These are phyloP conservation scores for Orthonychiurus folsomi DNA, from an alignment of 2,888 invertebrate genomes.

Conservation along the genomic window DNA sequence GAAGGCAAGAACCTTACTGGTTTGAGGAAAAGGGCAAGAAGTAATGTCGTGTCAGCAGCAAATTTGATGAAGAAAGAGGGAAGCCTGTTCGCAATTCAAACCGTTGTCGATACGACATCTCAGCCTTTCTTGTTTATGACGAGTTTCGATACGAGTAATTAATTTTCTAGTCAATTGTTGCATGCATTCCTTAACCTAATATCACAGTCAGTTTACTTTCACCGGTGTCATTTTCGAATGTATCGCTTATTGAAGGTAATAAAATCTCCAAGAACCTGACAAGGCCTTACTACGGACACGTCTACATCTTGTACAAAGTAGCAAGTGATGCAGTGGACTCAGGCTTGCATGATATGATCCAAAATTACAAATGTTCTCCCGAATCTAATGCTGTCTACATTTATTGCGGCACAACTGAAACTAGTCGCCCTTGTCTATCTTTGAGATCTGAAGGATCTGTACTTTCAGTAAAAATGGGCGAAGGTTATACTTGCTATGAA, in stretches of 20 bases:
- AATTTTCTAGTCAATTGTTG: constrained; percentile 1
- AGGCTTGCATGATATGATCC: not conserved
- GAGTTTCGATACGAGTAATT: constrained; percentile 1
- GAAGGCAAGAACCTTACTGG: constrained; percentile 1
- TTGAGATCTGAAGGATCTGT: constrained; percentile 1
- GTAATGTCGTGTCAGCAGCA: constrained; percentile 1
- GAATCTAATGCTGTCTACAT: not conserved
- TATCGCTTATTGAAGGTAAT: constrained; percentile 1
- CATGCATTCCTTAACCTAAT: constrained; percentile 1
- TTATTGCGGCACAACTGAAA: constrained; percentile 1
- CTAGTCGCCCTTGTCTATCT: constrained; percentile 1
- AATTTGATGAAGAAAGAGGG: constrained; percentile 1
- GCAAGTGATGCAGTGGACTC: constrained; percentile 1
- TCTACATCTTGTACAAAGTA: not conserved
- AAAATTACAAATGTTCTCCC: constrained; percentile 1
- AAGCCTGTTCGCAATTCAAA: not conserved
- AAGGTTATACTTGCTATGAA: constrained; percentile 1
- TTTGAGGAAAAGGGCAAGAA: not conserved
- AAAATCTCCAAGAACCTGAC: constrained; percentile 1
- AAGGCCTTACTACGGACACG: not conserved
- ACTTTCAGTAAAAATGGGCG: not conserved
- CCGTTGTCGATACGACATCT: constrained; percentile 1
- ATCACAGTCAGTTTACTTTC: constrained; percentile 1
- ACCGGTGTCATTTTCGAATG: constrained; percentile 1
- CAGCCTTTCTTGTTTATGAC: constrained; percentile 1